Base-by-base conservation (phyloP, 2,113 vertebrate species). In the Piprites chloris region DNA sequence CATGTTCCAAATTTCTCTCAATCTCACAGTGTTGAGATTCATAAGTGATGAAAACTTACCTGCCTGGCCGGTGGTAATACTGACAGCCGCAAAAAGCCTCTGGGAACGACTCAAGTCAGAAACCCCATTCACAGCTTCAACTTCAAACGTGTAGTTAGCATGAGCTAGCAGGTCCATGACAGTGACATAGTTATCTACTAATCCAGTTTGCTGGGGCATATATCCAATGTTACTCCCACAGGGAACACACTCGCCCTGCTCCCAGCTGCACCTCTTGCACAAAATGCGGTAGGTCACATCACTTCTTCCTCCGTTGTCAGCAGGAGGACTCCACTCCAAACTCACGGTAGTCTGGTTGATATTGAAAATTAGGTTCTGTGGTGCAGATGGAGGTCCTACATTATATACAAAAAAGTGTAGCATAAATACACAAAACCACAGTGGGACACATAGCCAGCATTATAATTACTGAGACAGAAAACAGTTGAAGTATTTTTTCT, bases 301-400 rank as follows among this genome's bases (percentile, higher is more conserved):
- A 6, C 98, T 99, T 67, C 99, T 99, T 87, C 99, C 99, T 7
- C 99, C 99, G 0, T 98, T 98, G 97, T 99, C 99, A 3, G 99
- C 99, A 19, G 99, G 99, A 63, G 99, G 99, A 96, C 98, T 98
- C 99, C 99, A 99, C 96, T 99, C 99, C 96, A 99, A 98, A 97
- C 98, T 99, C 63, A 99, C 99, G 3, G 99, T 99, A 90, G 99
- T 99, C 98, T 99, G 99, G 98, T 99, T 99, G 98, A 99, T 99
- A 98, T 99, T 99, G 98, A 99, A 99, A 97, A 99, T 99, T 95
- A 99, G 98, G 98, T 99, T 99, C 97, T 99, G 99, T 39, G 99
- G 99, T 93, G 99, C 99, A 50, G 99, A 99, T 73, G 99, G 99
- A 96, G 99, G 99, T 97, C 99, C 99, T 98, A 98, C 81, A 53